phyloP scores from a whole-genome alignment of 2,888 invertebrate genomes.

The Dusona sp. region DNA sequence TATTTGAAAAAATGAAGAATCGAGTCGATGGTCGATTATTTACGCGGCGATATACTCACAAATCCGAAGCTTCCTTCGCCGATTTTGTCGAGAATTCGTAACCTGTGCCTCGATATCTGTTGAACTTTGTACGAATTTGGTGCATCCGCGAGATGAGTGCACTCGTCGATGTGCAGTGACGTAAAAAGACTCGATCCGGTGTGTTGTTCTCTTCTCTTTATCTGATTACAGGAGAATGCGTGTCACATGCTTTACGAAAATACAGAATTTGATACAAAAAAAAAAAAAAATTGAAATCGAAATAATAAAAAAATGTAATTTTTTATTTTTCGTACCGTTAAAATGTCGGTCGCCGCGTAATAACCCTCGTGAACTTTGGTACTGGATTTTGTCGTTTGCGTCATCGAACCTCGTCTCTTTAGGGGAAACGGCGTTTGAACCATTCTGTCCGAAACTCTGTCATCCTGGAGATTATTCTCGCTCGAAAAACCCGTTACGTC shows the following conservation, averaged over 20 bases:
- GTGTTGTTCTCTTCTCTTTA: conserved; percentile 88
- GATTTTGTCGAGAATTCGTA: conserved; percentile 93
- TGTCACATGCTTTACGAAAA: background rate
- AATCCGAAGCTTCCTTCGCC: conserved; percentile 95
- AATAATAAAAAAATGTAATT: no score
- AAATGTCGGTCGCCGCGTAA: conserved; percentile 92
- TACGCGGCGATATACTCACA: conserved; percentile 85
- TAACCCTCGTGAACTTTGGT: conserved; percentile 87
- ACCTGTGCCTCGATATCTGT: conserved; percentile 91
- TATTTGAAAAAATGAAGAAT: background rate
- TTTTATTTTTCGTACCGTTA: conserved; percentile 87
- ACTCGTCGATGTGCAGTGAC: conserved; percentile 90
- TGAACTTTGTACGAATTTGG: conserved; percentile 79
- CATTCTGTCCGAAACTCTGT: conserved; percentile 76
- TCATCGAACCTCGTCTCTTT: conserved; percentile 74
- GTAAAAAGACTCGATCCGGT: conserved; percentile 90
- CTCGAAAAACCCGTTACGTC: conserved; percentile 86
- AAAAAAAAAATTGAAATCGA: background rate
- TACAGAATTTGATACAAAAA: background rate
- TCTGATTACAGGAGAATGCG: conserved; percentile 83
- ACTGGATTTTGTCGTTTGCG: conserved; percentile 76
- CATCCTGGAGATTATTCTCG: conserved; percentile 86
- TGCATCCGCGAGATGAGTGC: conserved; percentile 75
- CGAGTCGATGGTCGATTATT: background rate
- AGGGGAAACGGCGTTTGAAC: conserved; percentile 76